Base-by-base conservation (phyloP, 2,797 vertebrate species). In the Crenichthys baileyi region DNA sequence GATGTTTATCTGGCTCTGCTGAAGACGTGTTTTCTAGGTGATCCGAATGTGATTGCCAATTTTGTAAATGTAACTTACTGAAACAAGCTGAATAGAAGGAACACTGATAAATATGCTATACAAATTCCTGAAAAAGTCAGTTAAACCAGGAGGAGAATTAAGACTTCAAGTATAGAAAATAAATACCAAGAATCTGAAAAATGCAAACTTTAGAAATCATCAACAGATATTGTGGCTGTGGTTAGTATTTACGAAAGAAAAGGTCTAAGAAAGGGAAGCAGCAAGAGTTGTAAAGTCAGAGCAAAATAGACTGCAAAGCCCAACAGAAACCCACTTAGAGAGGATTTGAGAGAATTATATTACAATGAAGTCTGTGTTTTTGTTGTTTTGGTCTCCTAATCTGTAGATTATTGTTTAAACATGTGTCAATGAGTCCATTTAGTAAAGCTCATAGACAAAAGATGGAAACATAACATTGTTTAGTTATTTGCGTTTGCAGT, bases 281-380 rank as follows among this genome's bases (percentile, higher is more conserved):
- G 61, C 61, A 65, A 39, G 18, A 18, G 29, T 31, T 46, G 65
- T 6, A 44, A 46, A n/a, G 41, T 44, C 39, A 68, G 11, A 15
- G 41, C 24, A 6, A 68, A 46, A 46, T 15, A 46, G 41, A n/a
- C 44, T 56, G 24, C 56, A 79, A 83, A 78, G 48, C 67, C 12
- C 24, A 16, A 48, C 11, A 83, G 63, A 85, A 86, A 71, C 79
- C 70, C 74, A 88, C 73, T 89, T 85, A 88, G 55, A 77, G 31
- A 72, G 90, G 88, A 89, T 91, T 88, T 86, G 65, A 76, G 22
- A 82, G 79, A 77, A 83, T 86, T 89, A 91, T 4, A 48, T 9
- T 16, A 68, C 13, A 77, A 41, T 53, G 63, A 71, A 39, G 58
- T 24, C 70, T 22, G 48, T 75, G 44, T 70, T 56, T 81, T 77